Base-by-base conservation (phyloP, 2,888 invertebrate genomes). In the Xylota sylvarum region DNA sequence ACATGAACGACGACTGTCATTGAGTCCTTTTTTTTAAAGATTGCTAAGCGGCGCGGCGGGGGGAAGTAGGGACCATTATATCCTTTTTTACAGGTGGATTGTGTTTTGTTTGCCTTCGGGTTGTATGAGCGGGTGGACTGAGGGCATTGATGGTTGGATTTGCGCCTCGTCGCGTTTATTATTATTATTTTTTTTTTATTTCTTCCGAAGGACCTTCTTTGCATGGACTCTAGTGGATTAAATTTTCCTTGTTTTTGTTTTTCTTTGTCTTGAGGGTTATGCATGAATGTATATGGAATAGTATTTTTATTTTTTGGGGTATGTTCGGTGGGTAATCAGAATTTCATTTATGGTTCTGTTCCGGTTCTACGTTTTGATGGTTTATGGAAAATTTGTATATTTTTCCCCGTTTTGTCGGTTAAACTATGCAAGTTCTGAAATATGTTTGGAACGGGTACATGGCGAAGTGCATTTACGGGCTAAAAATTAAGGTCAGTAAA, bases 1-100 rank as follows among this genome's bases (percentile, higher is more conserved):
- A 78, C 82, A 72, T 69, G 67, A 79, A 84, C 67, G 73, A 69
- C 74, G 69, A 69, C 84, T 84, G 84, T 84, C 84, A 84, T 69
- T 80, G 79, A 79, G 69, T 80, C 27, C 43, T 83, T 73, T 37
- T 48, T 14, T 69, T 43, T n/a, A 35, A 70, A 64, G 70, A 62
- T 70, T 82, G 35, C 32, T 5, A 40, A 19, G 55, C 10, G 23
- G n/a, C n/a, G n/a, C n/a, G n/a, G n/a, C n/a, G 46, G 30, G 17
- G 17, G 37, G n/a, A 50, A 5, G 14, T 23, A 37, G 12, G 62
- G 62, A 46, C 35, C 78, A 55, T 79, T 72, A 52, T 65, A 70
- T 74, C 65, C 72, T 55, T 70, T 73, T 84, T 80, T 69, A 84
- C 84, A 84, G 84, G 84, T 84, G 79, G 56, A 67, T 77, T 35